A percentile compares a stretch with the other conserved stretches of the same genome.
These are phyloP conservation scores for Aphis craccivora DNA, from an alignment of 1,140 invertebrate species.

Conservation along the genomic window DNA sequence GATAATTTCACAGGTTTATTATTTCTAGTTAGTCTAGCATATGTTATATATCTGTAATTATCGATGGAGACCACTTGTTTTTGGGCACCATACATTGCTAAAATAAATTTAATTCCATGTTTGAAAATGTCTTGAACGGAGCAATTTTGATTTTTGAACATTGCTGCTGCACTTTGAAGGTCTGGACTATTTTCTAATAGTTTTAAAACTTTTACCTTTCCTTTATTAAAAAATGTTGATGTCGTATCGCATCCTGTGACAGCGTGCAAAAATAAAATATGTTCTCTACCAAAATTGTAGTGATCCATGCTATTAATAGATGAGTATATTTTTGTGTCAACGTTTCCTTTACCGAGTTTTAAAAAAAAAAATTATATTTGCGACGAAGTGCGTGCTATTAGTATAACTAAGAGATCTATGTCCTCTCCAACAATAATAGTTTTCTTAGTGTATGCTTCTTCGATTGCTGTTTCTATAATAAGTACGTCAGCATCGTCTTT, in stretches of 20 bases:
- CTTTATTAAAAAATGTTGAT: conserved; percentile 9
- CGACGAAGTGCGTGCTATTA: too few species aligned
- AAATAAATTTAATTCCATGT: conserved; percentile 2
- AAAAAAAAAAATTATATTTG: background rate
- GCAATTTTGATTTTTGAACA: background rate
- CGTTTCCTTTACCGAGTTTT: background rate
- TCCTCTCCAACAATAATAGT: too few species aligned
- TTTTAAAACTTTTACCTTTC: conserved; percentile 9
- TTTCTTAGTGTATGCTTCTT: too few species aligned
- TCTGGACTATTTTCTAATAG: background rate
- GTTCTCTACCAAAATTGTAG: background rate
- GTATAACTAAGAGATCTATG: too few species aligned
- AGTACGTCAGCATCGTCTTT: too few species aligned
- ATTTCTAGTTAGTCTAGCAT: background rate
- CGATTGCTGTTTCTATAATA: background rate
- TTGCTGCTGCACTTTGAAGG: background rate
- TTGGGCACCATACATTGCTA: conserved; percentile 7
- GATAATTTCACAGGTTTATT: background rate
- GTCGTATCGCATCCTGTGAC: background rate
- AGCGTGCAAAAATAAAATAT: conserved; percentile 8
- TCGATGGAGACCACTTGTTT: background rate
- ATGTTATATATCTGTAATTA: background rate
- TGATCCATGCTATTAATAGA: background rate
- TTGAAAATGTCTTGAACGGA: background rate
- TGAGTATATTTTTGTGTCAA: background rate